Evolutionary conservation across 2,888 invertebrate species (phyloP), one percentile per base, ranked within the genome.

Genomic region (Neoscelio sp.): DNA sequence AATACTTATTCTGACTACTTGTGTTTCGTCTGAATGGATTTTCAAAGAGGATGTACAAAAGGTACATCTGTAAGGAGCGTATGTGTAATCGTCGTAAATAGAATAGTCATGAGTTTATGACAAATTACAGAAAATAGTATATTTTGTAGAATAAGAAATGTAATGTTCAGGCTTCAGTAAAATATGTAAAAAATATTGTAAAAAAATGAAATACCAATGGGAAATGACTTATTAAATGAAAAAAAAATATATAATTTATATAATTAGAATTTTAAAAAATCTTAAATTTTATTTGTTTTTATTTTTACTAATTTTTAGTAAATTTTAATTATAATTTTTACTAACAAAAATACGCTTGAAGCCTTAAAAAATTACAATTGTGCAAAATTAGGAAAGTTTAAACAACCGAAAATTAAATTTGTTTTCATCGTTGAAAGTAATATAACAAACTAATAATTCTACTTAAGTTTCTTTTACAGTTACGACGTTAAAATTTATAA

Each of bases 41-140:
- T 50, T 64, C 50, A 12, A 40, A 15, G 38, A 40, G 1, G 28
- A 18, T 65, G 65, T 65, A 65, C 52, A 65, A 58, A 58, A 17
- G n/a, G 40, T 65, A 65, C 50, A 50, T 65, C 50, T 65, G 30
- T 65, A 40, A 52, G 13, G 15, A 40, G 13, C 18, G 18, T 65
- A 65, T 50, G 28, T 28, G 28, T 65, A 65, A 40, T 65, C 17
- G 8, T 40, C 40, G 42, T 50, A 52, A 40, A 2, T 40, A 50
- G 40, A 30, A 42, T 18, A 6, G 40, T 13, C 23, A 12, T 54
- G 23, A 20, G 23, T 54, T 35, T 23, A 35, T 10, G 20, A 35
- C 13, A 54, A 30, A 15, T 3, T 44, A n/a, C 10, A 7, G 17
- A 8, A 42, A 46, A n/a, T n/a, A 8, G 46, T 46, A 46, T 48